Percentiles rank a stretch among this genome's conserved stretches.
Evolutionary conservation across 2,888 invertebrate species (phyloP).

Genomic region (Tethea ocularis): DNA sequence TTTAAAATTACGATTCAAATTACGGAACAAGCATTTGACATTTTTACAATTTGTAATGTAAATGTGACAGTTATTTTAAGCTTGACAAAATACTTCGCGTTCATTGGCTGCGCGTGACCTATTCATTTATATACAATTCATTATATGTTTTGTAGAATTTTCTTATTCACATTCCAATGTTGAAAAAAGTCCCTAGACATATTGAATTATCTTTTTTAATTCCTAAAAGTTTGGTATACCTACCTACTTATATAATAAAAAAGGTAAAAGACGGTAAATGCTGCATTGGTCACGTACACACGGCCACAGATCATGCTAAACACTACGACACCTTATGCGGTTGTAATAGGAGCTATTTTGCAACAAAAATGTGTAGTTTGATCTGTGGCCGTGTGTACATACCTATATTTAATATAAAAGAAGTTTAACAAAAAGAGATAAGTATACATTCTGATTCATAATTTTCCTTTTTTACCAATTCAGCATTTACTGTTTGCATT

Average conservation of each 20-base stretch:
- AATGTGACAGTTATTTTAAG: background rate
- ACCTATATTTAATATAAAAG: too few species aligned
- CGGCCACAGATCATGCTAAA: too few species aligned
- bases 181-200: background rate
- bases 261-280: background rate
- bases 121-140: constrained; percentile 7
- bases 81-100: background rate
- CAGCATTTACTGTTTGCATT: too few species aligned
- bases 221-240: too few species aligned
- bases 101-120: constrained; percentile 14
- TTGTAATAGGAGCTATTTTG: too few species aligned
- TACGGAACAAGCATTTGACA: background rate
- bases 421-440: too few species aligned
- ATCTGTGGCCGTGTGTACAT: too few species aligned
- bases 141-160: background rate
- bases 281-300: too few species aligned
- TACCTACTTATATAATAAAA: background rate
- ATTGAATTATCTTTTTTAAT: background rate
- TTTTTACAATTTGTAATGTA: background rate
- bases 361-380: too few species aligned
- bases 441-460: too few species aligned
- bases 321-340: too few species aligned
- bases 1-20: background rate
- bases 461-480: too few species aligned
- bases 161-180: background rate